Base-by-base conservation (phyloP, 2,797 vertebrate genomes). In the Labeo calbasu region DNA sequence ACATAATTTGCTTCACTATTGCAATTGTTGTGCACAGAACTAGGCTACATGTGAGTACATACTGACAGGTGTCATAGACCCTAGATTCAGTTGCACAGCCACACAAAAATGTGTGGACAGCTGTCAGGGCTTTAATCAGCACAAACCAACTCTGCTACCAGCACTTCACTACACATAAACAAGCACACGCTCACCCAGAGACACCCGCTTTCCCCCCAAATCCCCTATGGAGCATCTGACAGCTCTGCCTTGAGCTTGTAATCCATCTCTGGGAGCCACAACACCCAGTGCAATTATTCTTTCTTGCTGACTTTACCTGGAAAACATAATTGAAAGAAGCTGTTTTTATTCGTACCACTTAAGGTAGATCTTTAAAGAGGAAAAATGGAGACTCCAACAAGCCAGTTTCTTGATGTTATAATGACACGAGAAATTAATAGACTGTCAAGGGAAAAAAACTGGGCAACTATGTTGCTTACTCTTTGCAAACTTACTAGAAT, bases 231-330 rank as follows among this genome's bases (percentile, higher is more conserved):
- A 76, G 61, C 50, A 11, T 68, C 72, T 85, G 87, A 77, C 85
- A 87, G 77, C 81, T 81, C 71, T 84, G 53, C 79, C 69, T 46
- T 65, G 80, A 83, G 85, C 83, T 88, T 79, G 71, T 50, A 55
- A 82, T 83, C 25, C 72, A 69, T 82, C 77, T 88, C 57, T 40
- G 81, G 83, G 87, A 88, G 46, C 79, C 78, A 43, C 80, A 79
- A 86, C 80, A 66, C 85, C 68, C 68, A 78, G 73, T n/a, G 68
- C 85, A 85, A 83, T 85, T 88, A 83, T 83, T 87, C 65, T 71
- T 82, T 77, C 77, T 32, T 25, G 48, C 81, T 85, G 85, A 87
- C 85, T 85, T 81, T 82, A 75, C 85, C 77, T 78, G 25, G 61
- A 43, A 83, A 78, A 70, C 79, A 71, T 84, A 77, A 87, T 84